Evolutionary conservation across 2,113 vertebrate species (phyloP).

Genomic region (Epinephelus fuscoguttatus): DNA sequence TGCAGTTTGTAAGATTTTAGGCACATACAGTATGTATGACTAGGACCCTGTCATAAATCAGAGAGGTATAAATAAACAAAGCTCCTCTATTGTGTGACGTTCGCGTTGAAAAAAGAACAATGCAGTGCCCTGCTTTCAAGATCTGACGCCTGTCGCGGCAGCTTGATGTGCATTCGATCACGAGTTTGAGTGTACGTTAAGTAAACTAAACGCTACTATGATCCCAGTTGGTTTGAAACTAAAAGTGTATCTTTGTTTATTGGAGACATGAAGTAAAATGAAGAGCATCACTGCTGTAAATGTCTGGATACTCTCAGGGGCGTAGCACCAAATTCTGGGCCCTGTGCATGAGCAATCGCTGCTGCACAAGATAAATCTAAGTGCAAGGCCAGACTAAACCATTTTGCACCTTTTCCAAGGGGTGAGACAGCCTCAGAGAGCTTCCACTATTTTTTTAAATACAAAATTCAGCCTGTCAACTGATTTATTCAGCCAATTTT

Average conservation of each 20-base stretch:
- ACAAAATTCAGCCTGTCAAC: too few relatives aligned
- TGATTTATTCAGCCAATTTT: too few relatives aligned
- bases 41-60: slow-evolving; percentile 24
- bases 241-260: background rate
- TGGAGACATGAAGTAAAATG: background rate
- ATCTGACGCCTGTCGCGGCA: slow-evolving; percentile 4
- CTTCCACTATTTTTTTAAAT: too few relatives aligned
- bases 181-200: slow-evolving; percentile 3
- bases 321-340: too few relatives aligned
- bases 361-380: too few relatives aligned
- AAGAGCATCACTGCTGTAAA: slow-evolving; percentile 1
- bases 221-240: slow-evolving; percentile 3
- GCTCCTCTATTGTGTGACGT: slow-evolving; percentile 12
- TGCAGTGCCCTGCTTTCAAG: slow-evolving; percentile 19
- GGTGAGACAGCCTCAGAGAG: too few relatives aligned
- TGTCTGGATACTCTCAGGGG: background rate
- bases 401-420: too few relatives aligned
- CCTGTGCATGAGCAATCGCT: too few relatives aligned
- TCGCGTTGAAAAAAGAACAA: slow-evolving; percentile 12
- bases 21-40: slow-evolving; percentile 19
- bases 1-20: slow-evolving; percentile 71
- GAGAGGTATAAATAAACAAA: slow-evolving; percentile 43
- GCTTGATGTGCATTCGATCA: slow-evolving; percentile 14
- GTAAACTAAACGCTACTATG: slow-evolving; percentile 19
- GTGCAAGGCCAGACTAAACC: too few relatives aligned